Evolutionary conservation across 2,113 vertebrate species (phyloP).

Genomic region (Marmota flaviventris): DNA sequence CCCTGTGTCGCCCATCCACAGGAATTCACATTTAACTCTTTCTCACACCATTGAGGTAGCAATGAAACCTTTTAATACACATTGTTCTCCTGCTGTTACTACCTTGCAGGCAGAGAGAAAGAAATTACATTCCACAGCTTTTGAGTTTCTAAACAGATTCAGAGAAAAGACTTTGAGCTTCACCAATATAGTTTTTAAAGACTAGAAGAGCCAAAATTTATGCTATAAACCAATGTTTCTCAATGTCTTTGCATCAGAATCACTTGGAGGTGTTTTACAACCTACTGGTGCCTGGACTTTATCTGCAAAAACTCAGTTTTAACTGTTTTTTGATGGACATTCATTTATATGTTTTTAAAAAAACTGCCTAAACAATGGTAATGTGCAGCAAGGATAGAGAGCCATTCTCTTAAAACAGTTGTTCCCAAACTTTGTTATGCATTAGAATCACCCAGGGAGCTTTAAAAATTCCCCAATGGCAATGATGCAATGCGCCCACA

Average conservation of each 20-base stretch:
- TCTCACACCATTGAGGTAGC: not conserved
- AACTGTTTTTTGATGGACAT: not conserved
- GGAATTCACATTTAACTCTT: constrained; percentile 6
- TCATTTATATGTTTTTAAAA: not conserved
- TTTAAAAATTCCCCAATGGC: constrained; percentile 9
- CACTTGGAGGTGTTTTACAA: not conserved
- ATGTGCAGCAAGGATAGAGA: not conserved
- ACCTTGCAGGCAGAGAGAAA: not conserved
- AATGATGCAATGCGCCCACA: not conserved
- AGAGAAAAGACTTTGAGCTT: constrained; percentile 35
- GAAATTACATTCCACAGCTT: constrained; percentile 21
- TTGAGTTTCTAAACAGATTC: constrained; percentile 45
- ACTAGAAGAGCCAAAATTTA: constrained; percentile 24
- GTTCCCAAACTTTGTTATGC: not conserved
- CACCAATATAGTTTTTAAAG: constrained; percentile 18
- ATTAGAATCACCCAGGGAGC: not conserved
- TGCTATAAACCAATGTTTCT: constrained; percentile 5
- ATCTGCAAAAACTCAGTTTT: constrained; percentile 48
- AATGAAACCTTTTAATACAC: constrained; percentile 44
- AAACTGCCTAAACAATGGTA: not conserved
- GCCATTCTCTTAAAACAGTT: not conserved
- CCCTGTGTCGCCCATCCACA: not conserved
- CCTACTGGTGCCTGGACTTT: not conserved
- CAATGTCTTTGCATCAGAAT: not conserved
- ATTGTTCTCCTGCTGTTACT: constrained; percentile 37